Evolutionary conservation across 2,113 vertebrate species (phyloP).

Genomic region (Junco hyemalis): DNA sequence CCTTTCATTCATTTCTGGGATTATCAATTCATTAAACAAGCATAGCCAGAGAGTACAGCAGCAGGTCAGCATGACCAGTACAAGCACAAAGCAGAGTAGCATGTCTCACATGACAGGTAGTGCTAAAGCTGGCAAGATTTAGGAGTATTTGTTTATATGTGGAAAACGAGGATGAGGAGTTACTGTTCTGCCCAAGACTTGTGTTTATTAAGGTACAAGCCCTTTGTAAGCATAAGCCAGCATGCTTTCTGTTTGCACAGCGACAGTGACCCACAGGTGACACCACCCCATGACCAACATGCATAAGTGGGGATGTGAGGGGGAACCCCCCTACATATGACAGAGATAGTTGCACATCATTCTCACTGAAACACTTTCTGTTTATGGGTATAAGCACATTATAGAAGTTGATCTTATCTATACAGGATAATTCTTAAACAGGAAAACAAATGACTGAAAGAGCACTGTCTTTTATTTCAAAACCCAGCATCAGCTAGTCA

Average conservation of each 20-base stretch:
- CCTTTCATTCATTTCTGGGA: accelerated
- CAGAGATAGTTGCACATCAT: neutral
- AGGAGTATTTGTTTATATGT: neutral
- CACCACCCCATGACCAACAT: accelerated
- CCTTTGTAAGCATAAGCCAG: neutral
- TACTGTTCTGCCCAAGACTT: neutral
- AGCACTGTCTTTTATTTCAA: neutral
- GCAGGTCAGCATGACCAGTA: neutral
- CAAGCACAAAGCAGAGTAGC: neutral
- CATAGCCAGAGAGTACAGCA: neutral
- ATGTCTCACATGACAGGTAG: neutral
- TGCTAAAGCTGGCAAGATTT: neutral
- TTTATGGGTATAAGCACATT: neutral
- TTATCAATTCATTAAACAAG: neutral
- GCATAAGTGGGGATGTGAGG: accelerated
- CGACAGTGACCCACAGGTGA: neutral
- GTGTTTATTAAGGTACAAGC: neutral
- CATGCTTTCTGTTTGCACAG: neutral
- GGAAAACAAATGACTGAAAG: neutral
- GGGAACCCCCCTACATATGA: neutral
- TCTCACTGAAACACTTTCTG: neutral
- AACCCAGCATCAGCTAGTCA: neutral
- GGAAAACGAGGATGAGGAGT: neutral
- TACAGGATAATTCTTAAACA: neutral
- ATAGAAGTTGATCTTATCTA: neutral